Percentiles rank a stretch among this genome's conserved stretches.
These are phyloP conservation scores for Heloderma charlesbogerti DNA, from an alignment of 2,113 vertebrate species.

Conservation along the genomic window DNA sequence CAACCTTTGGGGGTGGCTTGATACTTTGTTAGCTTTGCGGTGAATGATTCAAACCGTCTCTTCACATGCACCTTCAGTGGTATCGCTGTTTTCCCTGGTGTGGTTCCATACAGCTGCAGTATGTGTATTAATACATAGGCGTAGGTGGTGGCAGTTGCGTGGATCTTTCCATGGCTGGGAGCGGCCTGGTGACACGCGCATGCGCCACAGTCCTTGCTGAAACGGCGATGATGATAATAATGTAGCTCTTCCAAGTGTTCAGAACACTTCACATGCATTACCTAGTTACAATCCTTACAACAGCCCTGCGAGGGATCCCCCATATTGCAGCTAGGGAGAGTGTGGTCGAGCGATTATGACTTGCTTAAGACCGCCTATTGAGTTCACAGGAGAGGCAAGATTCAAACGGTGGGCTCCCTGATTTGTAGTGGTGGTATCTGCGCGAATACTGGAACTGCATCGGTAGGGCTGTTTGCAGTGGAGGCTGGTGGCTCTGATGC, in stretches of 20 bases:
- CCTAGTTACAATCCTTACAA: neutral
- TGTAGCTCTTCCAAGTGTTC: neutral
- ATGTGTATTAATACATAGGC: neutral
- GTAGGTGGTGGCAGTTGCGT: neutral
- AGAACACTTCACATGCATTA: neutral
- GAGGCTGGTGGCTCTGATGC: too few relatives aligned
- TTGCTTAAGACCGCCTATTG: neutral
- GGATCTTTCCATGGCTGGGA: neutral
- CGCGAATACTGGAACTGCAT: neutral
- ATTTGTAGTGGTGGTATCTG: neutral
- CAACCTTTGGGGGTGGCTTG: neutral
- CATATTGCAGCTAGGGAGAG: neutral
- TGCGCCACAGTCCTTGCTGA: neutral
- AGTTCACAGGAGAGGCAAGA: neutral
- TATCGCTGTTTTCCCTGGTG: neutral
- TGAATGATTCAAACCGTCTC: conserved; percentile 69
- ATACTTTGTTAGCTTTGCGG: neutral
- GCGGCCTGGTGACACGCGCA: neutral
- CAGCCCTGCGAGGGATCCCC: neutral
- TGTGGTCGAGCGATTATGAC: too few relatives aligned
- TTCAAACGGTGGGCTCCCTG: neutral
- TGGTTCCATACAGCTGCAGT: neutral
- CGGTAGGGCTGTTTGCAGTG: neutral
- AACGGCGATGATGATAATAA: too few relatives aligned
- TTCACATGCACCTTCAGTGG: neutral